phyloP scores from a whole-genome alignment of 2,888 invertebrate genomes.

The Drosophila tanythrix region DNA sequence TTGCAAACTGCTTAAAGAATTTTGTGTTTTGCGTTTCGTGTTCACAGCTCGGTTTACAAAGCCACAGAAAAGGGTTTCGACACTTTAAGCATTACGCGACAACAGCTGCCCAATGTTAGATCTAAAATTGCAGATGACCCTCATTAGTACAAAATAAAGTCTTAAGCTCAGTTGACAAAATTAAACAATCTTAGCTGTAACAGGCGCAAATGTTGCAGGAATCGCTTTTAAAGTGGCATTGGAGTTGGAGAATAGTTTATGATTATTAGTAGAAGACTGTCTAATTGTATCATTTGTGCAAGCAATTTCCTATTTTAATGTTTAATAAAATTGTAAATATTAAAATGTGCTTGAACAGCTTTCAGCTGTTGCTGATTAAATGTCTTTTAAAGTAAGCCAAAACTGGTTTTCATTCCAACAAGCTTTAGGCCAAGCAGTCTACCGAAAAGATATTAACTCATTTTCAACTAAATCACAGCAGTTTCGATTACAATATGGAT shows the following conservation, averaged over 20 bases:
- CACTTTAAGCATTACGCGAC: conserved; percentile 40
- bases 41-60: conserved; percentile 51
- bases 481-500: conserved; percentile 34
- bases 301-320: neutral
- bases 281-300: neutral
- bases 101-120: conserved; percentile 46
- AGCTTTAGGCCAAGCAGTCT: neutral
- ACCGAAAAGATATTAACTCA: neutral
- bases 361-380: neutral
- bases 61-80: conserved; percentile 53
- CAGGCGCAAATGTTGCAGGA: neutral
- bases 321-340: neutral
- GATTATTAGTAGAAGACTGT: neutral
- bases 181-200: conserved; percentile 1
- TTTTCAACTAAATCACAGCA: conserved; percentile 11
- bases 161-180: conserved; percentile 22
- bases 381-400: neutral
- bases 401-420: neutral
- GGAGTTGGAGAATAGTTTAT: neutral
- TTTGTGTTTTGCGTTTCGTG: conserved; percentile 28
- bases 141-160: conserved; percentile 26
- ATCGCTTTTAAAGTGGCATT: neutral
- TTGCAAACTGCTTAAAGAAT: conserved; percentile 21
- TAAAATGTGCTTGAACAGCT: neutral
- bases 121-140: conserved; percentile 34